Percentiles rank a stretch among this genome's conserved stretches.
Evolutionary conservation across 2,113 vertebrate species (phyloP).

Genomic region (Vidua macroura): DNA sequence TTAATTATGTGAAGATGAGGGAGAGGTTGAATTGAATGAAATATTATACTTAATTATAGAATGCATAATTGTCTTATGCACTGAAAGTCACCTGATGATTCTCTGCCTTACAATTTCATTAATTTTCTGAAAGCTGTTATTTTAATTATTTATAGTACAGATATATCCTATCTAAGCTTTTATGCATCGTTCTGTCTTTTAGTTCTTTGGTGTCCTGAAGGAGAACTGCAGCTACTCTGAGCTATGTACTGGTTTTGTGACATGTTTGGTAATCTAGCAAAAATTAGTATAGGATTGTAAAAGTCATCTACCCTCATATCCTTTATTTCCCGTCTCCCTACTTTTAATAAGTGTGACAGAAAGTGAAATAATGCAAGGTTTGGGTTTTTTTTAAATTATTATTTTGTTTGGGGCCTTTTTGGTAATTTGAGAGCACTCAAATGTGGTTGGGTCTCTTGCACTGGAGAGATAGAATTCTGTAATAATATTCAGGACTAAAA

Average conservation of each 20-base stretch:
- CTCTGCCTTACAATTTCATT: background rate
- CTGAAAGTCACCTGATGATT: background rate
- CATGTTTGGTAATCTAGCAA: background rate
- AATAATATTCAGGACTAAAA: background rate
- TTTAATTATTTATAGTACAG: background rate
- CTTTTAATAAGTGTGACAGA: background rate
- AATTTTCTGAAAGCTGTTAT: background rate
- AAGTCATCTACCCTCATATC: background rate
- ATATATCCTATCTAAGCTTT: background rate
- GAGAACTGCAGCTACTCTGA: background rate
- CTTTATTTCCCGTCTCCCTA: background rate
- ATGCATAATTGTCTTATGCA: background rate
- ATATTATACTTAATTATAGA: background rate
- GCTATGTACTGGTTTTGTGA: background rate
- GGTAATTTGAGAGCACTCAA: background rate
- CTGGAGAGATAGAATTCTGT: background rate
- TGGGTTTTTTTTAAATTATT: rapidly evolving
- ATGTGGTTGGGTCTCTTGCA: background rate
- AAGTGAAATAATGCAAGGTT: background rate
- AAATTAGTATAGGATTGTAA: background rate
- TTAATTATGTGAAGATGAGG: background rate
- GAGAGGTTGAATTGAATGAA: background rate
- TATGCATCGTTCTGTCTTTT: background rate
- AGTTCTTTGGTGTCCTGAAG: background rate
- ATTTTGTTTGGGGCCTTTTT: background rate